phyloP scores from a whole-genome alignment of 2,113 vertebrate species.

The Oncorhynchus keta region DNA sequence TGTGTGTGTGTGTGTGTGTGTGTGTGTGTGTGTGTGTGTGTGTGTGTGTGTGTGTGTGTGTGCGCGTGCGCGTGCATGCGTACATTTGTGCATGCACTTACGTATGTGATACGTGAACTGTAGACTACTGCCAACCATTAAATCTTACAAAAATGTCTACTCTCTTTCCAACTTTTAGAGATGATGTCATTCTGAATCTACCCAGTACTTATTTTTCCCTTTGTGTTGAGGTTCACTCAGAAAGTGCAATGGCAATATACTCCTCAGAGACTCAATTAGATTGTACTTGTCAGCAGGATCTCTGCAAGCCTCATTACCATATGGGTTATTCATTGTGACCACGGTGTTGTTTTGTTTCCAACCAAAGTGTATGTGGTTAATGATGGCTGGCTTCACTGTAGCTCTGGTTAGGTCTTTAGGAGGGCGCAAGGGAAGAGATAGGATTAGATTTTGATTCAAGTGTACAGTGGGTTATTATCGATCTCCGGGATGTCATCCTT shows the following conservation, averaged over 20 bases:
- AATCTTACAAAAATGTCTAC: too few relatives aligned
- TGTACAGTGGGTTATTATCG: constrained; percentile 35
- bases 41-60: too few relatives aligned
- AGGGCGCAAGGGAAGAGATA: constrained; percentile 15
- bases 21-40: too few relatives aligned
- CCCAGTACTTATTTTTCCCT: not conserved
- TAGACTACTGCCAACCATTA: too few relatives aligned
- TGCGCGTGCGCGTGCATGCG: accelerated
- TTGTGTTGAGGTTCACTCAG: not conserved
- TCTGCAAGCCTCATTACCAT: constrained; percentile 26
- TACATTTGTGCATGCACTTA: too few relatives aligned
- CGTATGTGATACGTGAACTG: too few relatives aligned
- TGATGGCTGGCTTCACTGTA: constrained; percentile 23
- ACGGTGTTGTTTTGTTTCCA: constrained; percentile 16
- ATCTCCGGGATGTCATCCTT: constrained; percentile 24
- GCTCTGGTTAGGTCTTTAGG: constrained; percentile 14
- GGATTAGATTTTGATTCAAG: constrained; percentile 25
- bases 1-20: not conserved
- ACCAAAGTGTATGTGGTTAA: constrained; percentile 13
- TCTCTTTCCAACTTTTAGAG: not conserved
- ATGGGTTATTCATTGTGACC: constrained; percentile 28
- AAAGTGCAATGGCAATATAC: constrained; percentile 11
- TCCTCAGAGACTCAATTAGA: constrained; percentile 44
- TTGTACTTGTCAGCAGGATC: constrained; percentile 27
- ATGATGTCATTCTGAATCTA: not conserved